phyloP scores from a whole-genome alignment of 2,797 vertebrate species.

The Gymnodraco acuticeps region DNA sequence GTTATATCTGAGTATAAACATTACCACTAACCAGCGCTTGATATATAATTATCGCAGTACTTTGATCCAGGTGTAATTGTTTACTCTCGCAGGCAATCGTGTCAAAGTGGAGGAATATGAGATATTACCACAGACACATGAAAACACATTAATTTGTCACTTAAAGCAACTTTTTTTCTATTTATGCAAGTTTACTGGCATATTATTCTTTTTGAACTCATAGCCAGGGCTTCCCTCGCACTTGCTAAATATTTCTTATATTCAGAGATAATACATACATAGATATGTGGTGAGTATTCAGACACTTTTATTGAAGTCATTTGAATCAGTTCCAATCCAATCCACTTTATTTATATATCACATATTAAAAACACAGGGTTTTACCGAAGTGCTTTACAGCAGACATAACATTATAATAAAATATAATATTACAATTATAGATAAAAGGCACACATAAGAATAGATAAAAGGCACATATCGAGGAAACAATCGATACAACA shows the following conservation, averaged over 20 bases:
- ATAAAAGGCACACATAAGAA: too few species aligned
- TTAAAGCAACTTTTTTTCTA: constrained; percentile 28
- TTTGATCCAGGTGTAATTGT: constrained; percentile 80
- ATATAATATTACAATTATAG: too few species aligned
- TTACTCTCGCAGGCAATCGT: constrained; percentile 63
- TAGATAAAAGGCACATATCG: too few species aligned
- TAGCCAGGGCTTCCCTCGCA: constrained; percentile 19
- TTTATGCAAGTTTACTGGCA: constrained; percentile 31
- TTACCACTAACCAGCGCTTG: constrained; percentile 71
- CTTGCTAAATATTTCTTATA: constrained; percentile 17
- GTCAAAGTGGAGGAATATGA: constrained; percentile 38
- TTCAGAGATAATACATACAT: constrained; percentile 13
- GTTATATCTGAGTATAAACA: constrained; percentile 69
- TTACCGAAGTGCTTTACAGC: too few species aligned
- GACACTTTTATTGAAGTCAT: constrained; percentile 42
- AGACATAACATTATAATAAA: too few species aligned
- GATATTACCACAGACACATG: constrained; percentile 43
- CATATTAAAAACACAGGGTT: too few species aligned
- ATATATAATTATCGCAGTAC: constrained; percentile 72
- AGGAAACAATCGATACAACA: too few species aligned
- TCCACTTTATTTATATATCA: too few species aligned
- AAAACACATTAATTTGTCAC: constrained; percentile 60
- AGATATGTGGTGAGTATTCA: constrained; percentile 16
- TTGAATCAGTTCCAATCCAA: constrained; percentile 6
- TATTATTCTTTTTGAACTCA: constrained; percentile 33